Base-by-base conservation (phyloP, 1,140 invertebrate genomes). In the Matsumurasca onukii region DNA sequence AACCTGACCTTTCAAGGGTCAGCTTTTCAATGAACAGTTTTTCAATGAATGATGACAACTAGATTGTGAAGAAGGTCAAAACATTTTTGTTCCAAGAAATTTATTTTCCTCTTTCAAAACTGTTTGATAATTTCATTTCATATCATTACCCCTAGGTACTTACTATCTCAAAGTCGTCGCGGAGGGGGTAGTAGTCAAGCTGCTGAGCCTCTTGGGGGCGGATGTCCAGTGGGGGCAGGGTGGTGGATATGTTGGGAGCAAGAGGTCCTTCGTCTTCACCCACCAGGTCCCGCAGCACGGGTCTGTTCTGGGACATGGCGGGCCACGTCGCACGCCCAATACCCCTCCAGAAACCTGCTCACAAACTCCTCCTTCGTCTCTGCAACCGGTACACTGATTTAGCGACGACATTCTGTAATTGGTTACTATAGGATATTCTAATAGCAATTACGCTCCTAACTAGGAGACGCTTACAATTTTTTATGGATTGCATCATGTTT, bases 161-260 rank as follows among this genome's bases (percentile, higher is more conserved):
- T 80, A 91, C 91, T 78, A 92, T 88, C 85, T 98, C 95, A 85
- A 97, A 98, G 79, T 98, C 95, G 86, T 98, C 95, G 77, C 95
- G 85, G 77, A 94, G 91, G 17, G 94, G 91, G 91, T 97, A 96
- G 74, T 97, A 98, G n/a, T 94, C 94, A 48, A 84, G 79, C 76
- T 93, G 87, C 64, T 89, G 84, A 65, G 94, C 91, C 82, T 98
- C 94, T 76, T 95, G 91, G 12, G 83, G 72, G 34, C 88, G 88
- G 51, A 95, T 86, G 73, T 95, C 92, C 27, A 95, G 76, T 0
- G 90, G 89, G 31, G 92, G 90, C 66, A 97, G 79, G 66, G 86
- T 79, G 3, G 87, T 85, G 20, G 89, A 88, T 25, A 91, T 86
- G 76, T 82, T 88, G 13, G 86, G 90, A 49, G 92, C 92, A 30